Percentiles rank a stretch among this genome's conserved stretches.
Conservation (phyloP, 2,113 vertebrate genomes). For the Perca fluviatilis region DNA sequence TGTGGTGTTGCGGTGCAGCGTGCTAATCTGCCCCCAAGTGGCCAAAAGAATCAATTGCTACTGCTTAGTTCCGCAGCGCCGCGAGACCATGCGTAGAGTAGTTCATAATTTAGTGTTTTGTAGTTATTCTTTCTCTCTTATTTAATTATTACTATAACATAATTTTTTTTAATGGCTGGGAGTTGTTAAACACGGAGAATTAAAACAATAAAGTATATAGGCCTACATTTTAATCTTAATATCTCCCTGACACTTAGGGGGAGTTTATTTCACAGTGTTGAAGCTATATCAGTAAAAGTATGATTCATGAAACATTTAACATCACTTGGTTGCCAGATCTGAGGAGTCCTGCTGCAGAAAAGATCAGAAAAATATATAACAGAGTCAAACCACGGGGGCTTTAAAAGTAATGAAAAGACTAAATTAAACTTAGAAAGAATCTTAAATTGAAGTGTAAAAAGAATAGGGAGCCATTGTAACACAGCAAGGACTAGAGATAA, state of each 20-base stretch:
- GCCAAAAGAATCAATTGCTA: neutral
- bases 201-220: neutral
- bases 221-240: neutral
- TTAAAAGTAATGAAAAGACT: conserved; percentile 10
- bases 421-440: neutral
- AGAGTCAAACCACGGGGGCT: neutral
- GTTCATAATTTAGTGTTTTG: neutral
- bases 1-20: neutral
- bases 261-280: neutral
- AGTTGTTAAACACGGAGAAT: neutral
- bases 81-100: too few relatives aligned
- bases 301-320: neutral
- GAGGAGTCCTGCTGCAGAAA: neutral
- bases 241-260: too few relatives aligned
- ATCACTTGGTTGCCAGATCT: neutral
- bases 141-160: neutral
- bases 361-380: conserved; percentile 9
- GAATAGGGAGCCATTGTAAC: neutral
- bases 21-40: neutral
- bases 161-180: neutral
- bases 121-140: neutral
- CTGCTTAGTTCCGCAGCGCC: too few relatives aligned
- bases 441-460: neutral
- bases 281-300: neutral
- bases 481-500: neutral